phyloP scores from a whole-genome alignment of 2,888 invertebrate species.

The Limnephilus auricula region DNA sequence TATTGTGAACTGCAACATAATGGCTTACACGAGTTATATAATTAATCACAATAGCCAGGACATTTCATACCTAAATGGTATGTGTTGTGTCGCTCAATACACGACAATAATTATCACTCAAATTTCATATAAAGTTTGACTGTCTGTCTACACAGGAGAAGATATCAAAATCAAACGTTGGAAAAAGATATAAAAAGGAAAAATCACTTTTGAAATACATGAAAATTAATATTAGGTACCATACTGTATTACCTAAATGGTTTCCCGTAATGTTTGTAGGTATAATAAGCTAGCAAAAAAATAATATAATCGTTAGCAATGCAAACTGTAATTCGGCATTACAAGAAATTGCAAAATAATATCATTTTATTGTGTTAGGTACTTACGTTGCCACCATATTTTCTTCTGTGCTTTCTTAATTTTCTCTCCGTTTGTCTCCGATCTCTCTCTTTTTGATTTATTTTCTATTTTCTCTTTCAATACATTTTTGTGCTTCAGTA shows the following conservation, averaged over 20 bases:
- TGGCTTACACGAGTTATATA: constrained; percentile 24
- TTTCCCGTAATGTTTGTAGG: background rate
- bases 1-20: constrained; percentile 26
- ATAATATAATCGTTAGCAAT: background rate
- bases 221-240: background rate
- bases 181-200: background rate
- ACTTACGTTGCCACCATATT: constrained; percentile 75
- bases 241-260: background rate
- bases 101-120: too few species aligned
- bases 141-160: background rate
- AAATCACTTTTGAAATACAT: background rate
- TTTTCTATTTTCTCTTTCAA: constrained; percentile 37
- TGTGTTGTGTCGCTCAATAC: background rate
- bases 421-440: constrained; percentile 59
- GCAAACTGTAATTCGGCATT: background rate
- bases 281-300: background rate
- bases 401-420: constrained; percentile 73
- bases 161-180: background rate
- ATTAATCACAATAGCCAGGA: background rate
- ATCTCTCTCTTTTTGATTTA: constrained; percentile 39
- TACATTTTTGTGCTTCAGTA: constrained; percentile 73
- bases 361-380: background rate
- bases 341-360: background rate
- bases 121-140: too few species aligned
- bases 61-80: background rate